phyloP scores from a whole-genome alignment of 2,113 vertebrate species.

The Triplophysa tibetana region DNA sequence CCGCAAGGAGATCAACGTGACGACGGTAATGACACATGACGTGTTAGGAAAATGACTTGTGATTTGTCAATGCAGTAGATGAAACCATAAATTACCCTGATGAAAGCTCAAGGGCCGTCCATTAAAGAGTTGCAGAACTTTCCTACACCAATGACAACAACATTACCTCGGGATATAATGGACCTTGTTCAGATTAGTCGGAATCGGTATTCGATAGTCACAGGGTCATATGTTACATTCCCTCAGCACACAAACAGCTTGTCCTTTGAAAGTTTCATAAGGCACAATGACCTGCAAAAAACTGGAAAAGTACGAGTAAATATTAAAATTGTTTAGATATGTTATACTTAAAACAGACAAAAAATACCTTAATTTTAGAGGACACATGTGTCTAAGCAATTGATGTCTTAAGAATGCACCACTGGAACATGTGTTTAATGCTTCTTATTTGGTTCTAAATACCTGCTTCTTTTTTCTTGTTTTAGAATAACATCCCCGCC shows the following conservation, averaged over 20 bases:
- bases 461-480: neutral
- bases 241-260: neutral
- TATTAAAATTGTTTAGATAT: too few species aligned
- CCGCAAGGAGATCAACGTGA: slow-evolving; percentile 83
- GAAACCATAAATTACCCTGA: neutral
- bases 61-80: too few species aligned
- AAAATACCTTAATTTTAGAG: neutral
- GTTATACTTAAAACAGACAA: too few species aligned
- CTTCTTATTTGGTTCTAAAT: neutral
- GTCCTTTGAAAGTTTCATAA: neutral
- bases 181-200: slow-evolving; percentile 7
- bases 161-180: neutral
- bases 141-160: neutral
- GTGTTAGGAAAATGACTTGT: neutral
- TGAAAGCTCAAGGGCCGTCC: neutral
- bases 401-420: neutral
- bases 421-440: neutral
- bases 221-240: neutral
- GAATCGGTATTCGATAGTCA: neutral
- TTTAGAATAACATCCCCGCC: slow-evolving; percentile 85
- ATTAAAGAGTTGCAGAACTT: slow-evolving; percentile 21
- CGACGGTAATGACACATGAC: slow-evolving; percentile 73
- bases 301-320: neutral
- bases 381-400: neutral
- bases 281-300: neutral